A percentile compares a stretch with the other conserved stretches of the same genome.
Evolutionary conservation across 2,888 invertebrate species (phyloP).

Genomic region (Drosophila falleni): DNA sequence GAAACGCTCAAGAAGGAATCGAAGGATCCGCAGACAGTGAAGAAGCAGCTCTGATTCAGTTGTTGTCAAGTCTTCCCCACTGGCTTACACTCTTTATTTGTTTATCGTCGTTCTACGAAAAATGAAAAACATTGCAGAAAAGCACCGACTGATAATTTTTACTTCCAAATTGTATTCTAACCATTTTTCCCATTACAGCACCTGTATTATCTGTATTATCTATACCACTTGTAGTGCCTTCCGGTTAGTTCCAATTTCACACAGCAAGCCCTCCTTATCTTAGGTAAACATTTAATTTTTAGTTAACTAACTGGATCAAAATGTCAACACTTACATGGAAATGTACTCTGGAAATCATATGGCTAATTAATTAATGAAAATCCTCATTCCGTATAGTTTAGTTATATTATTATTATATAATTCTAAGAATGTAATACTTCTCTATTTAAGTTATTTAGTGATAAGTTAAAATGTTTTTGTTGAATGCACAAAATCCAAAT

Average conservation of each 20-base stretch:
- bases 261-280: slow-evolving; percentile 21
- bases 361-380: slow-evolving; percentile 32
- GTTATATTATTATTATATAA: slow-evolving; percentile 64
- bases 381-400: slow-evolving; percentile 68
- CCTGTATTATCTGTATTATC: slow-evolving; percentile 35
- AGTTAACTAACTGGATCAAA: slow-evolving; percentile 29
- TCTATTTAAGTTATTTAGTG: slow-evolving; percentile 74
- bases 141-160: slow-evolving; percentile 78
- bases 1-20: slow-evolving; percentile 12
- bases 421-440: slow-evolving; percentile 65
- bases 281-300: slow-evolving; percentile 35
- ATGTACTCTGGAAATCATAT: slow-evolving; percentile 31
- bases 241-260: slow-evolving; percentile 37
- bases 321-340: slow-evolving; percentile 31
- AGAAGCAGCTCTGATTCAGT: slow-evolving; percentile 62
- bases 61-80: slow-evolving; percentile 27
- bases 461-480: slow-evolving; percentile 67
- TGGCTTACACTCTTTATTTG: slow-evolving; percentile 23
- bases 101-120: slow-evolving; percentile 38
- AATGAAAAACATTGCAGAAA: slow-evolving; percentile 30
- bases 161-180: slow-evolving; percentile 45
- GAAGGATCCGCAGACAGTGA: slow-evolving; percentile 33
- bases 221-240: slow-evolving; percentile 68
- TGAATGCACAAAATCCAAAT: slow-evolving; percentile 68
- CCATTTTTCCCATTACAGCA: slow-evolving; percentile 25